phyloP scores from a whole-genome alignment of 2,113 vertebrate species.

The Macquaria ambigua region DNA sequence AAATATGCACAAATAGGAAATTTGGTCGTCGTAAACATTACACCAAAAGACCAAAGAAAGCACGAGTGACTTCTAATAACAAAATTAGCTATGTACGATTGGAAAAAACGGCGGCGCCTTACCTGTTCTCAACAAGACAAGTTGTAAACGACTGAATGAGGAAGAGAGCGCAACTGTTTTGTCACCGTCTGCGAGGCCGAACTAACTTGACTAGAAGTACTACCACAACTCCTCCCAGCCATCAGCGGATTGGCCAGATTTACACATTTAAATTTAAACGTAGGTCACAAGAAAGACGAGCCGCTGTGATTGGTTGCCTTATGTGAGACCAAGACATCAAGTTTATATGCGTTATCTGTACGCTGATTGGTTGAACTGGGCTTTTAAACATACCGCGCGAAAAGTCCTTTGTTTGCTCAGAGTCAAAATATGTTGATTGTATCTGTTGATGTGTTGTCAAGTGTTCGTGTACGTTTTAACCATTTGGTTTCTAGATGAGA shows the following conservation, averaged over 20 bases:
- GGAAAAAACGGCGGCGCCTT: background rate
- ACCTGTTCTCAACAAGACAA: constrained; percentile 72
- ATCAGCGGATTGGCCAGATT: constrained; percentile 65
- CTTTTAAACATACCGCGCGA: constrained; percentile 85
- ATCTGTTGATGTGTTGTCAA: background rate
- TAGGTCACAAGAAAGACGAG: accelerated
- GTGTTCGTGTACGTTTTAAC: background rate
- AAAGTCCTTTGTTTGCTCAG: constrained; percentile 61
- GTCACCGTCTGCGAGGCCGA: constrained; percentile 60
- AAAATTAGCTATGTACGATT: accelerated
- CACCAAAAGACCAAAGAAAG: accelerated
- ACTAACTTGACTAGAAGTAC: constrained; percentile 78
- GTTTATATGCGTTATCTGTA: background rate
- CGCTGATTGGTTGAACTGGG: constrained; percentile 73
- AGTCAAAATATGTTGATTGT: background rate
- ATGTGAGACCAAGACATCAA: accelerated
- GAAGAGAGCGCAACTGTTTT: constrained; percentile 77
- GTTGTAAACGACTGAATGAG: constrained; percentile 56
- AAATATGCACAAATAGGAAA: background rate
- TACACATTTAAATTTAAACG: constrained; percentile 71
- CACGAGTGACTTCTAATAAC: accelerated
- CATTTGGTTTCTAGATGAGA: constrained; percentile 3
- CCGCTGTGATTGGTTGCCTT: constrained; percentile 53
- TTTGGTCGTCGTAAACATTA: accelerated
- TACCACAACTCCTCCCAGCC: constrained; percentile 61